Conservation (phyloP, 2,797 vertebrate species). For the Micrastur ruficollis region DNA sequence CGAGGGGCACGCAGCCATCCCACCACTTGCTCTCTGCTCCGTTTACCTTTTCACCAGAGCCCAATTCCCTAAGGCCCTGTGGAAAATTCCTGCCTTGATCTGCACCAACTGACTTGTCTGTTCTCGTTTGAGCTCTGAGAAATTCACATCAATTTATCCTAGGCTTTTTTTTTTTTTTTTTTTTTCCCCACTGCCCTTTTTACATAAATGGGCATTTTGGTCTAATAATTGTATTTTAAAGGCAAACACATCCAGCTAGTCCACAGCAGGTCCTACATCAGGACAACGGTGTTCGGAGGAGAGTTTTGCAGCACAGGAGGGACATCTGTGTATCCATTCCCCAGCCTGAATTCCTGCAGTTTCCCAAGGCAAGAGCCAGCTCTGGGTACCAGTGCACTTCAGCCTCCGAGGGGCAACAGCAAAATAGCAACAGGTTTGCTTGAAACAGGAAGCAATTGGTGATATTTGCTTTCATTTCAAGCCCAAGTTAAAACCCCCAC, state of each 20-base stretch:
- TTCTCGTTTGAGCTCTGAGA: background rate
- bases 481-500: background rate
- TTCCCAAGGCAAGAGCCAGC: background rate
- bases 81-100: slow-evolving; percentile 35
- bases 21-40: background rate
- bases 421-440: background rate
- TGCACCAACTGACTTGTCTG: background rate
- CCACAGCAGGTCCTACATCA: background rate
- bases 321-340: background rate
- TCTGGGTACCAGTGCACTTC: background rate
- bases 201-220: background rate
- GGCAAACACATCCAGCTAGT: background rate
- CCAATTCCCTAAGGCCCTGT: background rate
- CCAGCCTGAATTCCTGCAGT: background rate
- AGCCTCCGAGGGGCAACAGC: background rate
- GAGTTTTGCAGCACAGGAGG: background rate
- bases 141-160: background rate
- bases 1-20: background rate
- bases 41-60: background rate
- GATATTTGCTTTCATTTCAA: background rate
- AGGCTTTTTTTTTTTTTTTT: background rate
- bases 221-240: background rate
- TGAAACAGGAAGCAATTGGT: background rate
- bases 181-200: background rate
- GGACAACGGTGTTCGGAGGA: rapidly evolving